Percentiles rank a stretch among this genome's conserved stretches.
phyloP scores from a whole-genome alignment of 2,113 vertebrate genomes.

The Aldabrachelys gigantea region DNA sequence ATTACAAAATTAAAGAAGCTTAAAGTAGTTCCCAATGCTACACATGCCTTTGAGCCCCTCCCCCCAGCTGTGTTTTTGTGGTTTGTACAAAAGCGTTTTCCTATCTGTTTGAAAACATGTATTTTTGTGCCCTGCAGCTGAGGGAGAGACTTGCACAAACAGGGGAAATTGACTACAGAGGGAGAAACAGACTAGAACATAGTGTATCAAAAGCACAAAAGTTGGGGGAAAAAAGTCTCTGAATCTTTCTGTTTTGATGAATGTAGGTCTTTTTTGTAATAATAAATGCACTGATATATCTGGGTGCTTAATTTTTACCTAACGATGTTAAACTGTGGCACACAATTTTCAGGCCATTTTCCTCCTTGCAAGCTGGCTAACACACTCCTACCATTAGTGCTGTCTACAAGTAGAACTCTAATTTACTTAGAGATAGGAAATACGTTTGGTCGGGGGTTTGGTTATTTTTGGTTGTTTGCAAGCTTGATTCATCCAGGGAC shows the following conservation, averaged over 20 bases:
- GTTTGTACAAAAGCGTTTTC: not conserved
- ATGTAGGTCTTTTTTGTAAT: not conserved
- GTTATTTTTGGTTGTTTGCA: not conserved
- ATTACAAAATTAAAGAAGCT: not conserved
- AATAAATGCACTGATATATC: not conserved
- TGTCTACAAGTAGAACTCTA: not conserved
- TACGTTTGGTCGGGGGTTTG: too few relatives aligned
- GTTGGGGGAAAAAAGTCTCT: not conserved
- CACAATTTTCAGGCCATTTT: not conserved
- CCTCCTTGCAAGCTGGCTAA: not conserved
- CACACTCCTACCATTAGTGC: not conserved
- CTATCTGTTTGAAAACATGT: not conserved
- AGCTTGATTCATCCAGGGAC: not conserved
- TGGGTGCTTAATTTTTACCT: not conserved
- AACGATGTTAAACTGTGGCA: not conserved
- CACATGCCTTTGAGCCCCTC: not conserved
- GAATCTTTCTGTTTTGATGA: not conserved
- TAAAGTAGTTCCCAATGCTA: not conserved
- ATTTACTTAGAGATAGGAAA: not conserved
- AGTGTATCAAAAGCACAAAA: not conserved
- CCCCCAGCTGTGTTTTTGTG: not conserved
- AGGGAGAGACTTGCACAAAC: not conserved
- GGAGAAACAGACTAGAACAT: not conserved
- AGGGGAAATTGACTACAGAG: not conserved
- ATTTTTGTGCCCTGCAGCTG: not conserved